Conservation (phyloP, 2,113 vertebrate species). For the Vulpes lagopus region DNA sequence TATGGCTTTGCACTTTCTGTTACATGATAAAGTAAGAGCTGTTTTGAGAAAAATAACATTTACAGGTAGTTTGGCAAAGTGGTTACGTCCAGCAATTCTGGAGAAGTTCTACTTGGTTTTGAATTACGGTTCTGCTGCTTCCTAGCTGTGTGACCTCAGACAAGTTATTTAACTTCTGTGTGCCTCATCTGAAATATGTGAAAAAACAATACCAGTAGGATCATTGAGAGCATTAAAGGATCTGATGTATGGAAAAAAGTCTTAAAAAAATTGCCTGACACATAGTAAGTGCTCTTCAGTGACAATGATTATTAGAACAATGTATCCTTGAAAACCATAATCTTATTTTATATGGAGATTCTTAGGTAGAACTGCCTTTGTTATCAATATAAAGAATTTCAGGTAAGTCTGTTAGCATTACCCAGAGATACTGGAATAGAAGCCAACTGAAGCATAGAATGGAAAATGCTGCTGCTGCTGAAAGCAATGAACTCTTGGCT, state of each 20-base stretch:
- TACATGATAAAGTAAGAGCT: slow-evolving; percentile 14
- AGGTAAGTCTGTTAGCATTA: not conserved
- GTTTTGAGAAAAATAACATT: slow-evolving; percentile 22
- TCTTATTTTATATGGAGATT: slow-evolving; percentile 6
- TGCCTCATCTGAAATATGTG: not conserved
- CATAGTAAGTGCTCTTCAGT: not conserved
- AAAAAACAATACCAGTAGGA: not conserved
- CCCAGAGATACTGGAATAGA: not conserved
- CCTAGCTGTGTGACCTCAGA: not conserved
- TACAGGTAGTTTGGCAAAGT: not conserved
- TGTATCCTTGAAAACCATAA: not conserved
- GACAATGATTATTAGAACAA: not conserved
- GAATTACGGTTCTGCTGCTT: not conserved
- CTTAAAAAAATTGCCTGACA: not conserved
- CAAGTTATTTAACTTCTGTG: not conserved
- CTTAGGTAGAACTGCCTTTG: not conserved
- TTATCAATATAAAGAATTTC: slow-evolving; percentile 30
- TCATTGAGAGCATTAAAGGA: not conserved
- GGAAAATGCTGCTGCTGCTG: not conserved
- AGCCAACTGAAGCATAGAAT: not conserved
- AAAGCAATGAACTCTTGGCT: not conserved
- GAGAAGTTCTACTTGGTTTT: not conserved
- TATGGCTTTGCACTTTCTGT: not conserved
- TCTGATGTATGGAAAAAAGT: not conserved
- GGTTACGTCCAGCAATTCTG: not conserved